A percentile compares a stretch with the other conserved stretches of the same genome.
These are phyloP conservation scores for Vesta saturnalis DNA, from an alignment of 2,888 invertebrate genomes.

Conservation along the genomic window DNA sequence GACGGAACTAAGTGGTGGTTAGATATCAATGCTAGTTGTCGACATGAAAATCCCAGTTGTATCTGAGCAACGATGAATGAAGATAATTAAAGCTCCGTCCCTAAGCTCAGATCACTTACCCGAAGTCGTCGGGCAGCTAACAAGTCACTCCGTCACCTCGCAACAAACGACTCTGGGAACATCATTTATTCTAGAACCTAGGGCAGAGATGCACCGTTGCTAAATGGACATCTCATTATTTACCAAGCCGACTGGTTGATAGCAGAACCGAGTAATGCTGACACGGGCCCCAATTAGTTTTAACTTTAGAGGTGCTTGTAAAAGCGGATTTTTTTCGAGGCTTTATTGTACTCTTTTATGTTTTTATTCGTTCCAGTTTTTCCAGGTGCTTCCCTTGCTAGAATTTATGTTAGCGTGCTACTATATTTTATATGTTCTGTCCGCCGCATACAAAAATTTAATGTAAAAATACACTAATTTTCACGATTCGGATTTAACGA, in stretches of 20 bases:
- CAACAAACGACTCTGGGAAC: constrained; percentile 52
- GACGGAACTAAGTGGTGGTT: constrained; percentile 13
- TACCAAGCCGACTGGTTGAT: constrained; percentile 52
- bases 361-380: constrained; percentile 43
- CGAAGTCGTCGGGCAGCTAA: constrained; percentile 44
- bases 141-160: constrained; percentile 51
- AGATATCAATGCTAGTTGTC: constrained; percentile 32
- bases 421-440: constrained; percentile 28
- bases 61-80: constrained; percentile 38
- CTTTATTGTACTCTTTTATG: constrained; percentile 44
- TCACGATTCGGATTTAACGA: constrained; percentile 11
- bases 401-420: constrained; percentile 27
- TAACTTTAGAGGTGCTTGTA: constrained; percentile 49
- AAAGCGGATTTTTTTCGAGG: constrained; percentile 44
- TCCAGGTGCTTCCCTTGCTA: constrained; percentile 25
- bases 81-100: constrained; percentile 40
- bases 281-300: constrained; percentile 54
- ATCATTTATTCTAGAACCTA: constrained; percentile 50
- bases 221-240: constrained; percentile 55
- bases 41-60: constrained; percentile 38
- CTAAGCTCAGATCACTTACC: constrained; percentile 39
- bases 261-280: constrained; percentile 50
- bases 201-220: constrained; percentile 50
- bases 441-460: constrained; percentile 23
- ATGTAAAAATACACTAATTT: constrained; percentile 22